Evolutionary conservation across 2,797 vertebrate species (phyloP).

Genomic region (Prunella strophiata): DNA sequence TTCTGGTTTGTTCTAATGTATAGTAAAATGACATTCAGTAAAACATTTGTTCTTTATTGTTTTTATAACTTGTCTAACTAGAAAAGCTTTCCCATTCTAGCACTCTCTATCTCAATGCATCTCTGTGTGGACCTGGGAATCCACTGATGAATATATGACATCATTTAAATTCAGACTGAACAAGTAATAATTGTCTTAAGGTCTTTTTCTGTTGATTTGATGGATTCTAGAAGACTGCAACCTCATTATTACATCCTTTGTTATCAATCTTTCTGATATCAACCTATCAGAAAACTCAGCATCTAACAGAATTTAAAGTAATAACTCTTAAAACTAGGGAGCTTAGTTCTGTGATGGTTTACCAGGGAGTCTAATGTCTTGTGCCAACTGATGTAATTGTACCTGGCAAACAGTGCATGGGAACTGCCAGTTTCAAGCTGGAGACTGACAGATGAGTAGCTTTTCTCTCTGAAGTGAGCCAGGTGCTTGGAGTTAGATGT

Average conservation of each 20-base stretch:
- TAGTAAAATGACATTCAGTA: background rate
- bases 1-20: background rate
- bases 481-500: constrained; percentile 39
- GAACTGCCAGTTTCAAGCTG: constrained; percentile 16
- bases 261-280: background rate
- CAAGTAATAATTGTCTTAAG: background rate
- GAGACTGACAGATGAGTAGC: background rate
- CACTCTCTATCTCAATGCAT: background rate
- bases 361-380: background rate
- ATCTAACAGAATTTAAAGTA: background rate
- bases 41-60: background rate
- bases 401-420: background rate
- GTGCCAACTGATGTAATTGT: background rate
- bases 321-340: background rate
- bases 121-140: background rate
- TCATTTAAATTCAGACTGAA: background rate
- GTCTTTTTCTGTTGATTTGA: background rate
- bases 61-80: background rate
- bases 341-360: background rate
- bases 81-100: background rate
- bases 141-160: background rate
- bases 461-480: constrained; percentile 16
- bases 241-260: background rate
- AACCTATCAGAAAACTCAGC: background rate
- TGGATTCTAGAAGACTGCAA: background rate